phyloP scores from a whole-genome alignment of 2,797 vertebrate species.

The Coregonus sp. region DNA sequence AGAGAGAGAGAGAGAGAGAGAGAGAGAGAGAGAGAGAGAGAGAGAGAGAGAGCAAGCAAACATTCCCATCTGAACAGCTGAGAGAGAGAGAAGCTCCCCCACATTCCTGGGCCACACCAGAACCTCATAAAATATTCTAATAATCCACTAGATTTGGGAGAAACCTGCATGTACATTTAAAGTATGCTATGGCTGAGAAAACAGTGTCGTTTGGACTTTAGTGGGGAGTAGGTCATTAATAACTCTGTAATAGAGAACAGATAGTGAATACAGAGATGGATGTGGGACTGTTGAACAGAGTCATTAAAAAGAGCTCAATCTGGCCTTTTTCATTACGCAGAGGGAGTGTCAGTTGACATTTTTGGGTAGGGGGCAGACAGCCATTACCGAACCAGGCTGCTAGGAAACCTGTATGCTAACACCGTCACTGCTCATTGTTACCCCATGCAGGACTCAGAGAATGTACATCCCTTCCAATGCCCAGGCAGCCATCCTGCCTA shows the following conservation, averaged over 20 bases:
- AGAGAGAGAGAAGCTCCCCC: background rate
- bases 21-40: background rate
- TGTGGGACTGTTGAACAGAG: constrained; percentile 60
- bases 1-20: background rate
- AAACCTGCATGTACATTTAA: background rate
- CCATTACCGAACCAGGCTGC: constrained; percentile 60
- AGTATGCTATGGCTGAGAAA: background rate
- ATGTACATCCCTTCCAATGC: constrained; percentile 31
- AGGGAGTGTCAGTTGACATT: constrained; percentile 58
- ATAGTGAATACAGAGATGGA: background rate
- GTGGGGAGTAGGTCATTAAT: background rate
- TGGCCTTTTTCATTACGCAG: constrained; percentile 69
- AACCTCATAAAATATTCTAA: background rate
- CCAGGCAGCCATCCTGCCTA: background rate
- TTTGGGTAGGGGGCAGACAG: constrained; percentile 41
- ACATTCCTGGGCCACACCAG: background rate
- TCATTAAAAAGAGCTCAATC: constrained; percentile 71
- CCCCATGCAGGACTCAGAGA: constrained; percentile 48
- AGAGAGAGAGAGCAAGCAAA: background rate
- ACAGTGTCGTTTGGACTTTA: background rate
- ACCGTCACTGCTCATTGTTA: constrained; percentile 23
- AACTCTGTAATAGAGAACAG: background rate
- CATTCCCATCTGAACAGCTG: background rate
- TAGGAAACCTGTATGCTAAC: constrained; percentile 61
- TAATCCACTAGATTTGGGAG: constrained; percentile 12